A percentile compares a stretch with the other conserved stretches of the same genome.
These are phyloP conservation scores for Notospermus geniculatus DNA, from an alignment of 1,140 invertebrate genomes.

Conservation along the genomic window DNA sequence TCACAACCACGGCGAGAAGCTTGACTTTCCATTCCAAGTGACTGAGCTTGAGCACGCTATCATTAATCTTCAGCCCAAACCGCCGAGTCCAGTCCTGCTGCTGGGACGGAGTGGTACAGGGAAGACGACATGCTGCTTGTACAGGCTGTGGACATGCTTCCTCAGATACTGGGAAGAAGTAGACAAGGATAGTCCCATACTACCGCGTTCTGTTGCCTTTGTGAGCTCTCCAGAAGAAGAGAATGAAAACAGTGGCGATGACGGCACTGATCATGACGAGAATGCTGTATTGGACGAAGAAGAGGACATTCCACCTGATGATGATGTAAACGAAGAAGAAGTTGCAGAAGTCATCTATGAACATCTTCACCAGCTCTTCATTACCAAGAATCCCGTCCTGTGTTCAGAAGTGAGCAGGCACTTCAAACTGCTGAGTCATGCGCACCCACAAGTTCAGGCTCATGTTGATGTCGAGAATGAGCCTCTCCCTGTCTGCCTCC, in stretches of 20 bases:
- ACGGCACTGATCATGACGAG: conserved; percentile 12
- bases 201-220: conserved; percentile 28
- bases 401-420: conserved; percentile 48
- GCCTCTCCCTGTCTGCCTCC: conserved; percentile 28
- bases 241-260: conserved; percentile 17
- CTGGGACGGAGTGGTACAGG: conserved; percentile 46
- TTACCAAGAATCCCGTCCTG: conserved; percentile 46
- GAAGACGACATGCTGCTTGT: conserved; percentile 51
- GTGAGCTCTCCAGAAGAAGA: conserved; percentile 13
- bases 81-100: conserved; percentile 35
- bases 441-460: conserved; percentile 22
- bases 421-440: conserved; percentile 38
- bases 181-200: conserved; percentile 24
- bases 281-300: conserved; percentile 1
- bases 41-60: conserved; percentile 48
- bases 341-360: background rate
- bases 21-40: conserved; percentile 50
- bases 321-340: background rate
- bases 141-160: conserved; percentile 44
- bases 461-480: conserved; percentile 24
- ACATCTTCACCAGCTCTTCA: conserved; percentile 41
- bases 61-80: conserved; percentile 37
- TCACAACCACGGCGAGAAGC: conserved; percentile 37
- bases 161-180: conserved; percentile 40
- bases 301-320: background rate